Conservation (phyloP, 2,888 invertebrate genomes). For the Eledona agricola region DNA sequence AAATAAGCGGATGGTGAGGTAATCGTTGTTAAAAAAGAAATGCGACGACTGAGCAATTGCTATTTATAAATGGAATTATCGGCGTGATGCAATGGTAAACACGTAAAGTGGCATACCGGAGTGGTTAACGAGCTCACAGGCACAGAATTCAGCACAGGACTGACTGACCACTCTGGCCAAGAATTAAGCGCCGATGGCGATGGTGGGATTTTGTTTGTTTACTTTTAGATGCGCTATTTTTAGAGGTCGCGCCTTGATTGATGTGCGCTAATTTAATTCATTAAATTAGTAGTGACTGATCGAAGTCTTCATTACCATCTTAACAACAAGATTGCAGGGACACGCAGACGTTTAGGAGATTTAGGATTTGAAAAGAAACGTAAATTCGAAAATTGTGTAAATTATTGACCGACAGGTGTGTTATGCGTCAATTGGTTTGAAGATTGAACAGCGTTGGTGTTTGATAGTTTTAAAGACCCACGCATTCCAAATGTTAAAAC, state of each 20-base stretch:
- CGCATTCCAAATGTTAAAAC: too few relatives aligned
- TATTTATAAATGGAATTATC: constrained; percentile 14
- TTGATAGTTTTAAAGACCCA: too few relatives aligned
- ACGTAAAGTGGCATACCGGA: constrained; percentile 4
- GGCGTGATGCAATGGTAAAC: neutral
- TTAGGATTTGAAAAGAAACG: too few relatives aligned
- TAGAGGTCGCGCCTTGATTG: constrained; percentile 18
- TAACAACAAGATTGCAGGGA: too few relatives aligned
- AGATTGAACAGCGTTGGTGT: too few relatives aligned
- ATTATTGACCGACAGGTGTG: too few relatives aligned
- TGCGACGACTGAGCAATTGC: constrained; percentile 11
- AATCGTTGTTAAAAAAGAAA: constrained; percentile 9
- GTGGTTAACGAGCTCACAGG: constrained; percentile 3
- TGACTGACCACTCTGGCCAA: constrained; percentile 18
- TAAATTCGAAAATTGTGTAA: too few relatives aligned
- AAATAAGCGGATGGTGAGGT: constrained; percentile 5
- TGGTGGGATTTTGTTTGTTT: constrained; percentile 30
- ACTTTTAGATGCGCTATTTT: constrained; percentile 30
- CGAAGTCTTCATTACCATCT: constrained; percentile 10
- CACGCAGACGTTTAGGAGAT: too few relatives aligned
- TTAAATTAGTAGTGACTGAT: constrained; percentile 5
- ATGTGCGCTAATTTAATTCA: constrained; percentile 24
- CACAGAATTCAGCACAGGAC: neutral
- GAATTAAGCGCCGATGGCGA: constrained; percentile 3
- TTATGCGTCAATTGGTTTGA: too few relatives aligned